Percentiles rank a stretch among this genome's conserved stretches.
Conservation (phyloP, 2,888 invertebrate genomes). For the Cordylochernes scorpioides region DNA sequence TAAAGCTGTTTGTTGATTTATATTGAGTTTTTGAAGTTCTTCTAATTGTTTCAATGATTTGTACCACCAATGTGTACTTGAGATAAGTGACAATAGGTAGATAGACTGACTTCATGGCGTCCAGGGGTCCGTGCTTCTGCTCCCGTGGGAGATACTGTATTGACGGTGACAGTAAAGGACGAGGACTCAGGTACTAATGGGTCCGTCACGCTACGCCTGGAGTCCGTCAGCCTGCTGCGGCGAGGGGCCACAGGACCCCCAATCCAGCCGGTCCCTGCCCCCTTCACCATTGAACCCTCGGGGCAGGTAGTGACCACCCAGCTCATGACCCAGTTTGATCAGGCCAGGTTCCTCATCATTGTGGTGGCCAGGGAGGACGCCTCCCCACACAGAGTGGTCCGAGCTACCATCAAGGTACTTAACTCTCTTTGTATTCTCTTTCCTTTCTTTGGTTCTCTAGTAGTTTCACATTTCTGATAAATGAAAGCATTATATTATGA, state of each 20-base stretch:
- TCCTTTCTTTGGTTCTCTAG: too few species aligned
- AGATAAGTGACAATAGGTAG: too few species aligned
- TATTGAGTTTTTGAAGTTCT: constrained; percentile 4
- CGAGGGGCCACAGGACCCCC: constrained; percentile 20
- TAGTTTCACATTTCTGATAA: too few species aligned
- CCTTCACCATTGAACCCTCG: constrained; percentile 46
- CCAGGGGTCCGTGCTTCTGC: constrained; percentile 48
- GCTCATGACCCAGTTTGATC: constrained; percentile 63
- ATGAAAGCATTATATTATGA: too few species aligned
- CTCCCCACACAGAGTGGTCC: constrained; percentile 45
- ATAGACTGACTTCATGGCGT: too few species aligned
- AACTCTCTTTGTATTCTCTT: too few species aligned
- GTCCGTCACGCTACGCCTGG: constrained; percentile 38
- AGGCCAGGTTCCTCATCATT: constrained; percentile 56
- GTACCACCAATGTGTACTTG: not conserved
- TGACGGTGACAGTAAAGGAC: constrained; percentile 47
- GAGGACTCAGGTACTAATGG: constrained; percentile 60
- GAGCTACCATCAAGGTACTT: constrained; percentile 48
- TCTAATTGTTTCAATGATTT: constrained; percentile 1
- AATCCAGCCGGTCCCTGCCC: constrained; percentile 39
- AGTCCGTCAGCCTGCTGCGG: constrained; percentile 16
- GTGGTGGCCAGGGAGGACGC: constrained; percentile 54
- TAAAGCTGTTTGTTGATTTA: not conserved
- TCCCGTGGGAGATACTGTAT: constrained; percentile 41
- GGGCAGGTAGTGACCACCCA: constrained; percentile 45